phyloP scores from a whole-genome alignment of 2,113 vertebrate genomes.

The Pluvianellus socialis region DNA sequence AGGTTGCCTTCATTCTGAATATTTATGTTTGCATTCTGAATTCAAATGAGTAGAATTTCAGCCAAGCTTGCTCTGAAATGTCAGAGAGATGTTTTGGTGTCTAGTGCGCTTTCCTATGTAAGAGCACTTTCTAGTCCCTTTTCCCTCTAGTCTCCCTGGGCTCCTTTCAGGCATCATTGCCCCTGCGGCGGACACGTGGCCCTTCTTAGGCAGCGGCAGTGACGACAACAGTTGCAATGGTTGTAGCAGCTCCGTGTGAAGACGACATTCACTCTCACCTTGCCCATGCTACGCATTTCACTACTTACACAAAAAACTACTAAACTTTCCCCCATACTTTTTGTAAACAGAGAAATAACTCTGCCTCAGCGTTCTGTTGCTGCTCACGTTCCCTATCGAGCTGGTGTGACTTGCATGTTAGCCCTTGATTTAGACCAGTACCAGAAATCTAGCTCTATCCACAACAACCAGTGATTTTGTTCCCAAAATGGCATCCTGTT shows the following conservation, averaged over 20 bases:
- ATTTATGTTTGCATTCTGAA: neutral
- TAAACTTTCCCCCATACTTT: neutral
- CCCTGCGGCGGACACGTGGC: rapidly evolving
- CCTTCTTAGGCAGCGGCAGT: neutral
- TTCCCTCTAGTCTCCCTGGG: neutral
- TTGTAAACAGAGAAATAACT: neutral
- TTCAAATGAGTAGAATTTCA: neutral
- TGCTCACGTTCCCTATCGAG: rapidly evolving
- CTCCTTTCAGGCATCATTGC: neutral
- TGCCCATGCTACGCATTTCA: rapidly evolving
- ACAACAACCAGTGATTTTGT: neutral
- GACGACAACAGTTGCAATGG: neutral
- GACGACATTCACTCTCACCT: neutral
- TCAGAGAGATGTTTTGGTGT: neutral
- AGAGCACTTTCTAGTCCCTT: neutral
- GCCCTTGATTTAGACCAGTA: neutral
- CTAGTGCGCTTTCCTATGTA: neutral
- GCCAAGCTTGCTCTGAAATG: neutral
- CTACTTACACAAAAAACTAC: neutral
- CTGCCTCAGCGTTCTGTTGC: neutral
- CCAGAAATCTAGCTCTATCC: neutral
- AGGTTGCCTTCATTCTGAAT: neutral
- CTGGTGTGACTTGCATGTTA: rapidly evolving
- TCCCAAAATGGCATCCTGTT: neutral
- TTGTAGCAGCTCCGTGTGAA: neutral